Percentiles rank a stretch among this genome's conserved stretches.
phyloP scores from a whole-genome alignment of 1,140 invertebrate species.

The Anoplolepis gracilipes region DNA sequence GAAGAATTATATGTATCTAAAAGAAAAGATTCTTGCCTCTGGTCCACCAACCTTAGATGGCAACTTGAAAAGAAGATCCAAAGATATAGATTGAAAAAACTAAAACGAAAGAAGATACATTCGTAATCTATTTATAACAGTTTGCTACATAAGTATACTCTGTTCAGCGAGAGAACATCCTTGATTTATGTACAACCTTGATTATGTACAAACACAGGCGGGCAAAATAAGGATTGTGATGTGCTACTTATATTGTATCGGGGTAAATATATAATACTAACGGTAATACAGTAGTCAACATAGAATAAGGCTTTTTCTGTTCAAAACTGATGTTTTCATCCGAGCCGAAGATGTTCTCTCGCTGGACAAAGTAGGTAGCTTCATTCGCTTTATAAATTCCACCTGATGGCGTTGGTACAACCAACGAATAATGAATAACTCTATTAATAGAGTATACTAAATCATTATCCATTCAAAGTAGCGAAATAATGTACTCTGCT shows the following conservation, averaged over 20 bases:
- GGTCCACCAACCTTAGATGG: conserved; percentile 71
- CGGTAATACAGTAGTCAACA: too few relatives aligned
- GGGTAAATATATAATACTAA: too few relatives aligned
- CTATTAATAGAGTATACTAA: background rate
- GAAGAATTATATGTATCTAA: conserved; percentile 87
- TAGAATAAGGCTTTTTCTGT: too few relatives aligned
- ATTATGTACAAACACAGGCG: too few relatives aligned
- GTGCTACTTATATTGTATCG: too few relatives aligned
- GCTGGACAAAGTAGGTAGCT: conserved; percentile 1
- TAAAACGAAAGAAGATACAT: conserved; percentile 16
- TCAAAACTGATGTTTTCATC: too few relatives aligned
- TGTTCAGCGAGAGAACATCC: too few relatives aligned
- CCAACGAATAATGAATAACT: background rate
- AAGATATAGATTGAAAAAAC: conserved; percentile 37
- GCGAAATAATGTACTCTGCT: conserved; percentile 10
- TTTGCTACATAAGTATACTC: conserved; percentile 17
- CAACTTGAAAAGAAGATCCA: conserved; percentile 65
- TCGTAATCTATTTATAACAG: conserved; percentile 26
- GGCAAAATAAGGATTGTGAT: too few relatives aligned
- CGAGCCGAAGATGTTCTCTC: too few relatives aligned
- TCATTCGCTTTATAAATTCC: background rate
- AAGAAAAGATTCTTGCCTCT: conserved; percentile 86
- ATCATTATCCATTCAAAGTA: conserved; percentile 4
- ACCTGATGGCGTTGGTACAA: background rate
- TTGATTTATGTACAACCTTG: too few relatives aligned